These are phyloP conservation scores for Motacilla alba DNA, from an alignment of 2,113 vertebrate genomes.

Conservation along the genomic window DNA sequence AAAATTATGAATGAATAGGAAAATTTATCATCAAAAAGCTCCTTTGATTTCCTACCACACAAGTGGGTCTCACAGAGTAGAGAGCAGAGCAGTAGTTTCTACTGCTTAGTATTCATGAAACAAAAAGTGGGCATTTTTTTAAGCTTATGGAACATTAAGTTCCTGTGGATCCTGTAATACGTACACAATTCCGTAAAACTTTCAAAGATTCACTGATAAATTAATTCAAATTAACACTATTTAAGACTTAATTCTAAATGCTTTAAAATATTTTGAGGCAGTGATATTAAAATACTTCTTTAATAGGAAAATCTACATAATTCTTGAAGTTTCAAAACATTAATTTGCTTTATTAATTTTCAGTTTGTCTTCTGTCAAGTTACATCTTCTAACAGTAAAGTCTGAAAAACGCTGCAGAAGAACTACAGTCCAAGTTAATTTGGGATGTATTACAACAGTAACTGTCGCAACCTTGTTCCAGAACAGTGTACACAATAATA, in stretches of 20 bases:
- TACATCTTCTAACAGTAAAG: neutral
- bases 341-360: neutral
- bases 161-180: neutral
- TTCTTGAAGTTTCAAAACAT: neutral
- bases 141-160: neutral
- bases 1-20: neutral
- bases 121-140: neutral
- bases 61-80: neutral
- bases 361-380: neutral
- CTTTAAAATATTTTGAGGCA: neutral
- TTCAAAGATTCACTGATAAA: neutral
- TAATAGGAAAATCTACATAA: neutral
- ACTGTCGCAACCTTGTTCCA: neutral
- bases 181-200: neutral
- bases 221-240: neutral
- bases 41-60: neutral
- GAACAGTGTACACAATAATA: neutral
- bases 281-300: neutral
- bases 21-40: neutral
- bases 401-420: neutral
- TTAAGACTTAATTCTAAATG: neutral
- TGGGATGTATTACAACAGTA: neutral
- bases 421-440: neutral
- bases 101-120: neutral
- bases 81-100: neutral